phyloP scores from a whole-genome alignment of 1,140 invertebrate species.

The Antheraea pernyi region DNA sequence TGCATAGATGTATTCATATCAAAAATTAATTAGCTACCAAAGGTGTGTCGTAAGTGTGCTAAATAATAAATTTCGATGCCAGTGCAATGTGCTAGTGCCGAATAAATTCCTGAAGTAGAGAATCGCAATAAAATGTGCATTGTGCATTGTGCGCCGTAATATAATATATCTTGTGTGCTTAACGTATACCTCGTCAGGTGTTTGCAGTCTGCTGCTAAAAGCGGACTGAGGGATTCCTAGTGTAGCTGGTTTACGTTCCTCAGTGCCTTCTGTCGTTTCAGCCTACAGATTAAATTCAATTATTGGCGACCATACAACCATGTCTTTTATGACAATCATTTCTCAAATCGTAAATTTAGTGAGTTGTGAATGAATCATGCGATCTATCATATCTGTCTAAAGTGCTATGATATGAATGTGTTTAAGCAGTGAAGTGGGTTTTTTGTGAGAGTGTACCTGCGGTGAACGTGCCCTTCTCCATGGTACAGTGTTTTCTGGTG shows the following conservation, averaged over 20 bases:
- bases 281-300: slow-evolving; percentile 68
- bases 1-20: slow-evolving; percentile 17
- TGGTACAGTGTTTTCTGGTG: slow-evolving; percentile 43
- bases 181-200: slow-evolving; percentile 58
- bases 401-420: slow-evolving; percentile 12
- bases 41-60: neutral
- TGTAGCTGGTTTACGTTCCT: slow-evolving; percentile 49
- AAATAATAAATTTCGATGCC: neutral
- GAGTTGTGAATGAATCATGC: slow-evolving; percentile 5
- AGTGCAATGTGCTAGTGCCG: slow-evolving; percentile 28
- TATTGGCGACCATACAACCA: slow-evolving; percentile 60
- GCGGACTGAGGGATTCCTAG: slow-evolving; percentile 59
- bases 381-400: neutral
- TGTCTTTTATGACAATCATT: slow-evolving; percentile 4
- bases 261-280: slow-evolving; percentile 51
- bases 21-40: neutral
- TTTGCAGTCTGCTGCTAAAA: slow-evolving; percentile 56
- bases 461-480: slow-evolving; percentile 64
- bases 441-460: slow-evolving; percentile 48
- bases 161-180: slow-evolving; percentile 37
- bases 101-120: slow-evolving; percentile 5
- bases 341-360: neutral
- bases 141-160: slow-evolving; percentile 38
- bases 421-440: slow-evolving; percentile 7
- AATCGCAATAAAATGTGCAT: slow-evolving; percentile 40